These are phyloP conservation scores for Ypsolopha scabrella DNA, from an alignment of 2,888 invertebrate genomes.

Conservation along the genomic window DNA sequence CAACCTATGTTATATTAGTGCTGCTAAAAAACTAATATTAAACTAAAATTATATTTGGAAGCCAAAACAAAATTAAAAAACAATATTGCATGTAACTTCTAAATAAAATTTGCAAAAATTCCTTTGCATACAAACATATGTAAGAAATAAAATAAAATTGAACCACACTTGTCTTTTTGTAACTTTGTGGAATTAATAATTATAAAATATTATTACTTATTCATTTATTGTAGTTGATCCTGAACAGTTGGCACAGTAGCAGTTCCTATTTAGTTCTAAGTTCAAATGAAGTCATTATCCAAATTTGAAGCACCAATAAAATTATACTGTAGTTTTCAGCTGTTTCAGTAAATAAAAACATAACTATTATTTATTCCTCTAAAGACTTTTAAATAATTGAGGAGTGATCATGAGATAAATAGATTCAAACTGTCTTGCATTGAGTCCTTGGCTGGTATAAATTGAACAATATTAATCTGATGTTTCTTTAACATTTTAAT, in stretches of 20 bases:
- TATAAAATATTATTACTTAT: neutral
- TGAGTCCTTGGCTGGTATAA: too few species aligned
- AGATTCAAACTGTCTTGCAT: too few species aligned
- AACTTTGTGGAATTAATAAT: neutral
- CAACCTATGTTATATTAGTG: slow-evolving; percentile 52
- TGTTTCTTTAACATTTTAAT: too few species aligned
- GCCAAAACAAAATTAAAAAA: slow-evolving; percentile 25
- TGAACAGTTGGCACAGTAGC: neutral
- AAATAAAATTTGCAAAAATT: slow-evolving; percentile 4
- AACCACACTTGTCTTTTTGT: slow-evolving; percentile 57
- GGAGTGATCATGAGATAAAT: too few species aligned
- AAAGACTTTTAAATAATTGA: too few species aligned
- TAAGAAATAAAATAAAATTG: slow-evolving; percentile 51
- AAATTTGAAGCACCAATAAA: neutral
- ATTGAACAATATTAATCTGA: too few species aligned
- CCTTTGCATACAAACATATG: slow-evolving; percentile 11
- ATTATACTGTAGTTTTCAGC: neutral
- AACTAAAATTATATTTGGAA: slow-evolving; percentile 34
- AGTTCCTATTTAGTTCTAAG: neutral
- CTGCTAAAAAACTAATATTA: slow-evolving; percentile 36
- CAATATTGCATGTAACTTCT: slow-evolving; percentile 15
- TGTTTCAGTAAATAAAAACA: neutral
- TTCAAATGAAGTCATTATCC: neutral
- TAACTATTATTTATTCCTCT: too few species aligned
- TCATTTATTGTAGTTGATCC: neutral